These are phyloP conservation scores for Psilanteris sp. DNA, from an alignment of 1,140 invertebrate species.

Conservation along the genomic window DNA sequence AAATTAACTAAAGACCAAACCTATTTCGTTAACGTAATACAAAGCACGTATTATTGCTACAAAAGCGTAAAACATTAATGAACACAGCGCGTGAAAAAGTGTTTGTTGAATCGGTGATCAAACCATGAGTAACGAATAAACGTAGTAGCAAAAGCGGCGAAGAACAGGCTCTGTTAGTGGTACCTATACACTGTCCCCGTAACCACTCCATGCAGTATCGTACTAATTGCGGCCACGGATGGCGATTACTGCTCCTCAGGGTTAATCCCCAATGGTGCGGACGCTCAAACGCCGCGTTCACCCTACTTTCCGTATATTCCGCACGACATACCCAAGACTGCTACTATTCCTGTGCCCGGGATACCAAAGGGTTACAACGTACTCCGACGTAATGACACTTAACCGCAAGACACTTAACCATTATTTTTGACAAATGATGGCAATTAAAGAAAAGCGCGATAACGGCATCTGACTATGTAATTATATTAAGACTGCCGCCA, in stretches of 20 bases:
- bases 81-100: constrained; percentile 66
- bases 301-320: constrained; percentile 39
- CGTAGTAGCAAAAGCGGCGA: not conserved
- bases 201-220: constrained; percentile 76
- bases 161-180: constrained; percentile 9
- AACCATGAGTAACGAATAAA: constrained; percentile 65
- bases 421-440: constrained; percentile 75
- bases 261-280: constrained; percentile 75
- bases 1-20: too few species aligned
- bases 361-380: constrained; percentile 70
- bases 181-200: constrained; percentile 55
- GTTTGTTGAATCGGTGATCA: constrained; percentile 70
- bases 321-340: constrained; percentile 39
- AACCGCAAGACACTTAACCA: constrained; percentile 72
- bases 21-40: too few species aligned
- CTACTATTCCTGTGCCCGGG: constrained; percentile 57
- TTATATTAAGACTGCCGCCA: constrained; percentile 38
- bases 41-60: too few species aligned
- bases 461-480: constrained; percentile 57
- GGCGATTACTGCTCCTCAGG: constrained; percentile 75
- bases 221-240: constrained; percentile 79
- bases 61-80: constrained; percentile 39
- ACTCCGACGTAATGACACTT: constrained; percentile 60
- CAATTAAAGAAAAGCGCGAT: constrained; percentile 74
- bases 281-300: constrained; percentile 33